Evolutionary conservation across 2,888 invertebrate genomes (phyloP).

Genomic region (Argyresthia goedartella): DNA sequence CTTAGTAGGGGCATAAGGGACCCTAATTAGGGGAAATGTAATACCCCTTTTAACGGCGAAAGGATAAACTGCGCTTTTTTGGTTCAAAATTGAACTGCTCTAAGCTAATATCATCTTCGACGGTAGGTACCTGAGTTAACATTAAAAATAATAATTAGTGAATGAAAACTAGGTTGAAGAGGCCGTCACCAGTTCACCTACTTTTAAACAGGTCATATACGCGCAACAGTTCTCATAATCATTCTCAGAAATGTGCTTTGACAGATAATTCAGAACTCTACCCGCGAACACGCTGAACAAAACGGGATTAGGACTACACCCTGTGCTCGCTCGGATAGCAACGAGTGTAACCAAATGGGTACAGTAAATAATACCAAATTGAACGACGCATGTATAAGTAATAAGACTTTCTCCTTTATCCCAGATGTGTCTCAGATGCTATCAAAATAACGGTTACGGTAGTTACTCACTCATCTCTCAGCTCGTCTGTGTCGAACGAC

Average conservation of each 20-base stretch:
- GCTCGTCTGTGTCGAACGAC: constrained; percentile 77
- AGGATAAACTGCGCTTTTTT: too few relatives aligned
- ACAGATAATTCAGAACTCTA: neutral
- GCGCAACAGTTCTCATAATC: neutral
- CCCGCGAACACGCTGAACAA: too few relatives aligned
- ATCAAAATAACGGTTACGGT: neutral
- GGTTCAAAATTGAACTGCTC: too few relatives aligned
- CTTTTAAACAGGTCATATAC: neutral
- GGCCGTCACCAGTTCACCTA: neutral
- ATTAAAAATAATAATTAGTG: too few relatives aligned
- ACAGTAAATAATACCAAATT: neutral
- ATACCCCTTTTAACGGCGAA: too few relatives aligned
- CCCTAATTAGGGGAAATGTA: too few relatives aligned
- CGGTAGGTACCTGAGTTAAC: too few relatives aligned
- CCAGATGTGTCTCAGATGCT: too few relatives aligned
- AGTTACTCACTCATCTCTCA: constrained; percentile 77
- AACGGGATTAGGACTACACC: too few relatives aligned
- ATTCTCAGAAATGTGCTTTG: neutral
- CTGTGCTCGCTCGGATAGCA: too few relatives aligned
- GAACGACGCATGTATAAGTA: neutral
- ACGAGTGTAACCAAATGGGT: neutral
- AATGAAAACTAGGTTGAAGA: neutral
- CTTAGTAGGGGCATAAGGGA: too few relatives aligned
- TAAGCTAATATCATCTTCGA: too few relatives aligned
- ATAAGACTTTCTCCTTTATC: neutral